These are phyloP conservation scores for Lepeophtheirus nordmannii DNA, from an alignment of 2,888 invertebrate species.

Conservation along the genomic window DNA sequence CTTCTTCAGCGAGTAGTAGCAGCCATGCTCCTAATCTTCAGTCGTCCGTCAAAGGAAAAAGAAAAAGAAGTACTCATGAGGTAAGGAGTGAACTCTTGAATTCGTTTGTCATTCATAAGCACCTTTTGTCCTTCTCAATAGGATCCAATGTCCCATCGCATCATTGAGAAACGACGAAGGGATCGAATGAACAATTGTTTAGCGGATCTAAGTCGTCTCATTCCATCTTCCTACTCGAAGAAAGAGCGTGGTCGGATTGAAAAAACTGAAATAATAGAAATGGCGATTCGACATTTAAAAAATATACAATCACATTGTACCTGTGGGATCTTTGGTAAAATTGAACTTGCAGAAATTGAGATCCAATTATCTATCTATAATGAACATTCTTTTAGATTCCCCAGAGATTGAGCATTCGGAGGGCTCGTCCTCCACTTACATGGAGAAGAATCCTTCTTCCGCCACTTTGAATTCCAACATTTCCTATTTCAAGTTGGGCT, in stretches of 20 bases:
- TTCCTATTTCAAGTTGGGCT: constrained; percentile 60
- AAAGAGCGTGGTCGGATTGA: constrained; percentile 89
- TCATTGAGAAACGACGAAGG: constrained; percentile 83
- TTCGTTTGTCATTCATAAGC: background rate
- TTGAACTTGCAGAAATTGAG: background rate
- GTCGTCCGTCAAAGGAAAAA: background rate
- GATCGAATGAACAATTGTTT: constrained; percentile 95
- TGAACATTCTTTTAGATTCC: background rate
- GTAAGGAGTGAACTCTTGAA: too few relatives aligned
- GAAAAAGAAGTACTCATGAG: background rate
- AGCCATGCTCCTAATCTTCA: background rate
- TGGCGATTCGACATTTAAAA: constrained; percentile 88
- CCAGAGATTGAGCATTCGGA: constrained; percentile 20
- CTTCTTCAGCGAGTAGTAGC: background rate
- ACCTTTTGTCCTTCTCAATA: constrained; percentile 41
- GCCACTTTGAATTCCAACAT: constrained; percentile 27
- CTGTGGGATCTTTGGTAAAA: constrained; percentile 6
- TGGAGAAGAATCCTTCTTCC: background rate
- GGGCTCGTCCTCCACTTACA: constrained; percentile 6
- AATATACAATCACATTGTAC: constrained; percentile 49
- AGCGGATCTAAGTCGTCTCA: constrained; percentile 77
- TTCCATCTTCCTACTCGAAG: constrained; percentile 80
- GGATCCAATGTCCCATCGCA: constrained; percentile 94
- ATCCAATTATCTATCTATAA: background rate
- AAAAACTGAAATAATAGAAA: constrained; percentile 94